Conservation (phyloP, 2,888 invertebrate species). For the Hemithea aestivaria region DNA sequence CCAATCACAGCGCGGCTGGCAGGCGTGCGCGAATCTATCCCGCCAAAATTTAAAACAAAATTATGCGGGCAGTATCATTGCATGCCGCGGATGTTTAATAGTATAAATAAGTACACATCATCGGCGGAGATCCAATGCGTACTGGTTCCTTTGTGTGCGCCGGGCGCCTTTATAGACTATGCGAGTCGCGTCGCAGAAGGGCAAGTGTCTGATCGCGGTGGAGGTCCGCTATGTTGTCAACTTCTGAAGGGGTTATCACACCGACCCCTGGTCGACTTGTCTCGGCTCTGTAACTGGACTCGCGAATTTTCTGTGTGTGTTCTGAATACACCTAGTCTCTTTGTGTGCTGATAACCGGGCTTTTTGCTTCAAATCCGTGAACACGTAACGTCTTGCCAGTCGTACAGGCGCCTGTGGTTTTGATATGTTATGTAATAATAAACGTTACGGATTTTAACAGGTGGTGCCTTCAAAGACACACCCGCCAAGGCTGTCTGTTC, state of each 20-base stretch:
- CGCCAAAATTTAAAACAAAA: slow-evolving; percentile 54
- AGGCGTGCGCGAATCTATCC: slow-evolving; percentile 60
- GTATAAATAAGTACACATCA: slow-evolving; percentile 53
- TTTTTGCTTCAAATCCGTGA: background rate
- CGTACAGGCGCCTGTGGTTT: slow-evolving; percentile 10
- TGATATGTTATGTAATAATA: slow-evolving; percentile 11
- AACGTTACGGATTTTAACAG: slow-evolving; percentile 6
- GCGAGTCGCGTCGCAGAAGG: slow-evolving; percentile 57
- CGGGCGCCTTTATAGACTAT: slow-evolving; percentile 70
- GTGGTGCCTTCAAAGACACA: slow-evolving; percentile 8
- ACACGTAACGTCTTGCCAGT: background rate
- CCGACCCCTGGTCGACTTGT: slow-evolving; percentile 50
- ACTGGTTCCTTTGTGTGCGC: slow-evolving; percentile 66
- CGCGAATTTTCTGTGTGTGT: slow-evolving; percentile 40
- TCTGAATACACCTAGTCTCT: background rate
- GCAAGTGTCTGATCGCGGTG: slow-evolving; percentile 54
- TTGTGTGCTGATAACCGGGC: slow-evolving; percentile 8
- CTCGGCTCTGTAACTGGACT: slow-evolving; percentile 39
- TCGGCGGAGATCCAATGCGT: slow-evolving; percentile 62
- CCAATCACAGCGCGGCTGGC: slow-evolving; percentile 60
- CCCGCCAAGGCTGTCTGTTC: slow-evolving; percentile 5
- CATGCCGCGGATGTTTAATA: slow-evolving; percentile 37
- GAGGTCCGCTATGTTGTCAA: slow-evolving; percentile 47
- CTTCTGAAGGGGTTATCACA: slow-evolving; percentile 55
- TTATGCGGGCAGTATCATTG: slow-evolving; percentile 47